phyloP scores from a whole-genome alignment of 2,888 invertebrate species.

The Deroplatys truncata region DNA sequence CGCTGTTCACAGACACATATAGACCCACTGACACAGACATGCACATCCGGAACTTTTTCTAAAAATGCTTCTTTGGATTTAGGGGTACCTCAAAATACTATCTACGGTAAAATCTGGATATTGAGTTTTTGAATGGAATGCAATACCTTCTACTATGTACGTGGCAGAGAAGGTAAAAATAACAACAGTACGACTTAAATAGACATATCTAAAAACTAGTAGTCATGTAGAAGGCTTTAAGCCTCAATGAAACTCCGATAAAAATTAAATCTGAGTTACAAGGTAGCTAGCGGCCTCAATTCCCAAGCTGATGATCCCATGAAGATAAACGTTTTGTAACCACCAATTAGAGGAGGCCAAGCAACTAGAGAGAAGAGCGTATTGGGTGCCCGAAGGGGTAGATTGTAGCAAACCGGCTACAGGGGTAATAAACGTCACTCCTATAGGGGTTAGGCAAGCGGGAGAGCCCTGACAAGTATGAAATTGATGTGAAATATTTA shows the following conservation, averaged over 20 bases:
- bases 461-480: constrained; percentile 10
- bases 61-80: too few relatives aligned
- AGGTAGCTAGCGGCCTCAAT: not conserved
- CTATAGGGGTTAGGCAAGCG: not conserved
- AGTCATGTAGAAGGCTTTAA: not conserved
- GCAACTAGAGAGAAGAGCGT: not conserved
- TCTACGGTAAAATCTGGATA: too few relatives aligned
- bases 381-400: not conserved
- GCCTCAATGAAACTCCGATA: not conserved
- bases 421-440: not conserved
- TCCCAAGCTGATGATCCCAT: not conserved
- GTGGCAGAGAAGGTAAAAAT: too few relatives aligned
- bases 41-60: too few relatives aligned
- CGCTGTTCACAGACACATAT: too few relatives aligned
- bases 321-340: not conserved
- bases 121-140: too few relatives aligned
- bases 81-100: too few relatives aligned
- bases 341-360: not conserved
- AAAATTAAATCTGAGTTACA: not conserved
- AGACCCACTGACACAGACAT: too few relatives aligned
- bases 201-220: not conserved
- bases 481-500: constrained; percentile 21
- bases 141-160: too few relatives aligned
- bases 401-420: not conserved
- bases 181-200: not conserved